phyloP scores from a whole-genome alignment of 53 echinoderm and acorn worm genomes.

The Echinometra lucunter region DNA sequence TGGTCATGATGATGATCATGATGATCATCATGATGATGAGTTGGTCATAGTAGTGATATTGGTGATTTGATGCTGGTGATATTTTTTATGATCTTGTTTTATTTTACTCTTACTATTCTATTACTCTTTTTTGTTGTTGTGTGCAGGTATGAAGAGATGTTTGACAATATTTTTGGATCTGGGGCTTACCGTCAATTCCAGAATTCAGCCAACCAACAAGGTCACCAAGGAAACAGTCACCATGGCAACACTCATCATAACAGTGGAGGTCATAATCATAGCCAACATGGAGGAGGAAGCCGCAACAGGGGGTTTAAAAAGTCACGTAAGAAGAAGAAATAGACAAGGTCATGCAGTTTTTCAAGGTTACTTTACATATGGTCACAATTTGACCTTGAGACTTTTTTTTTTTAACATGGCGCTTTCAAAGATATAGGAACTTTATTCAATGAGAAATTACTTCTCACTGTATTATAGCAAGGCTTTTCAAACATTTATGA shows the following conservation, averaged over 20 bases:
- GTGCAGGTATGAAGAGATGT: constrained; percentile 53
- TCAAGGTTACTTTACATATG: neutral
- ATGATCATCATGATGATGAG: neutral
- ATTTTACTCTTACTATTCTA: neutral
- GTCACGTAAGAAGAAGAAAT: constrained; percentile 66
- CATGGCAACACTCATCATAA: constrained; percentile 12
- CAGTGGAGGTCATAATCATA: neutral
- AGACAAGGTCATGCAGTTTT: neutral
- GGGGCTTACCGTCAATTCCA: constrained; percentile 57
- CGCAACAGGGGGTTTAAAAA: constrained; percentile 45
- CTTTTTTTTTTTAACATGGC: neutral
- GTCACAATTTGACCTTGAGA: neutral
- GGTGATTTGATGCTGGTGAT: neutral
- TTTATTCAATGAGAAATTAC: neutral
- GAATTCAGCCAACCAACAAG: constrained; percentile 19
- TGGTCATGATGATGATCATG: neutral
- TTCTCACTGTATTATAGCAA: neutral
- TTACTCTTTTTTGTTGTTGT: neutral
- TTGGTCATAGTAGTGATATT: neutral
- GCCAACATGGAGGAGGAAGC: constrained; percentile 12
- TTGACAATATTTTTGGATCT: constrained; percentile 49
- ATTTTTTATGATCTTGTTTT: neutral
- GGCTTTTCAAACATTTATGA: neutral
- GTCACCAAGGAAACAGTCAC: constrained; percentile 44
- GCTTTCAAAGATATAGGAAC: neutral